Evolutionary conservation across 2,888 invertebrate genomes (phyloP), one percentile per base, ranked within the genome.

Genomic region (Latrodectus hesperus): DNA sequence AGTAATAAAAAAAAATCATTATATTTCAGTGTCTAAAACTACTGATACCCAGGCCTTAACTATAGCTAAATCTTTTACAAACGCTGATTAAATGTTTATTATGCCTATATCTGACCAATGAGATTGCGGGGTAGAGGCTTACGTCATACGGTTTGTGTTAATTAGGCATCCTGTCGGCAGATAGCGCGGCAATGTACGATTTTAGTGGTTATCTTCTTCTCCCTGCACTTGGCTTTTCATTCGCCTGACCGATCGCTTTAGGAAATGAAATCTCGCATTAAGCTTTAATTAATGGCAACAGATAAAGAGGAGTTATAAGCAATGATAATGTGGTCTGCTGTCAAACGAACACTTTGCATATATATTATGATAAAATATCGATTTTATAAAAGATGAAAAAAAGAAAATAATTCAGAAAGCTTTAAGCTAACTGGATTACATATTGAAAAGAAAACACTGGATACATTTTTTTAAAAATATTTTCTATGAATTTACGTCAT

Each of bases 191-290:
- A 38, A 68, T 70, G 68, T 70, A 74, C 70, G 75, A 78, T 67
- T 84, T 79, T 67, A 49, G 79, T 51, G 79, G 85, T 85, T 87
- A 87, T 87, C 86, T 87, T 81, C 86, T 85, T 81, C 86, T 87
- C 72, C 81, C 60, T 22, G 85, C 79, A 85, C 80, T 80, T 80
- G 80, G 85, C 85, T 81, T 87, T 84, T 79, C 80, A 71, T 86
- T 81, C 86, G 86, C 86, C 86, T 87, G 86, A 81, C 86, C 86
- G 86, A 87, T 87, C 86, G 86, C 77, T 87, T 87, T 81, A 87
- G 86, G 86, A 87, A 87, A 87, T 87, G 86, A 87, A 87, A 87
- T 87, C 86, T 81, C 86, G 73, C 86, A 87, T 87, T 87, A 87
- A 81, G 86, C 86, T 87, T 82, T 87, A 87, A 87, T 87, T 87